phyloP scores from a whole-genome alignment of 2,113 vertebrate genomes.

The Leptodactylus fuscus region DNA sequence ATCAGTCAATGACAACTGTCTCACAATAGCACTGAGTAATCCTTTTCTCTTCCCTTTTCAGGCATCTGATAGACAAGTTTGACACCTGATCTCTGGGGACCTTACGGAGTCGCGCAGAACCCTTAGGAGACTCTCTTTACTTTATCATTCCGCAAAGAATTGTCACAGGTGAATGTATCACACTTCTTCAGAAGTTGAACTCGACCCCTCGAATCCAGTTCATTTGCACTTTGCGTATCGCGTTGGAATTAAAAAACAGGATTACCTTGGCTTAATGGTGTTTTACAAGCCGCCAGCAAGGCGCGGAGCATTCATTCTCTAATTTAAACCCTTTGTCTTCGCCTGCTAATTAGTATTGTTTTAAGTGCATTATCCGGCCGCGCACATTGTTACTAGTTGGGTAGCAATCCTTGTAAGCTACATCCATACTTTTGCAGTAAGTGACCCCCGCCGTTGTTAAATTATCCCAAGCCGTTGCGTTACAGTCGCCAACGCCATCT shows the following conservation, averaged over 20 bases:
- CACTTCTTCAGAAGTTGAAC: slow-evolving; percentile 85
- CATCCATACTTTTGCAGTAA: slow-evolving; percentile 79
- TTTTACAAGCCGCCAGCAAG: slow-evolving; percentile 78
- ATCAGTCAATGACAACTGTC: slow-evolving; percentile 97
- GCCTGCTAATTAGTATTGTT: slow-evolving; percentile 96
- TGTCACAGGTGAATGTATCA: slow-evolving; percentile 89
- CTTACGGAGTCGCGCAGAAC: slow-evolving; percentile 71
- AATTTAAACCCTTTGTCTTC: slow-evolving; percentile 92
- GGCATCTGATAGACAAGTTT: slow-evolving; percentile 91
- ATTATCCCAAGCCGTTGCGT: slow-evolving; percentile 71
- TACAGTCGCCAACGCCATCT: slow-evolving; percentile 72
- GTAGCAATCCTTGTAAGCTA: slow-evolving; percentile 79
- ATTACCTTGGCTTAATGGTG: slow-evolving; percentile 84
- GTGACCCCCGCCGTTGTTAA: slow-evolving; percentile 85
- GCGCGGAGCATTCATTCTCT: slow-evolving; percentile 70
- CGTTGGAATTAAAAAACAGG: slow-evolving; percentile 72
- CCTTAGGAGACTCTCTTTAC: slow-evolving; percentile 83
- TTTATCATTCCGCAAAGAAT: slow-evolving; percentile 89
- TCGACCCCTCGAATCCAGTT: slow-evolving; percentile 73
- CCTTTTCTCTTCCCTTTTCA: slow-evolving; percentile 90
- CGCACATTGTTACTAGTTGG: slow-evolving; percentile 81
- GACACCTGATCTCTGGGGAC: slow-evolving; percentile 90
- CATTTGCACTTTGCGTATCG: slow-evolving; percentile 69
- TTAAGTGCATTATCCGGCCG: slow-evolving; percentile 95
- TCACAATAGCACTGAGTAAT: slow-evolving; percentile 90